Evolutionary conservation across 2,797 vertebrate genomes (phyloP).

Genomic region (Platyrinchus mystaceus): DNA sequence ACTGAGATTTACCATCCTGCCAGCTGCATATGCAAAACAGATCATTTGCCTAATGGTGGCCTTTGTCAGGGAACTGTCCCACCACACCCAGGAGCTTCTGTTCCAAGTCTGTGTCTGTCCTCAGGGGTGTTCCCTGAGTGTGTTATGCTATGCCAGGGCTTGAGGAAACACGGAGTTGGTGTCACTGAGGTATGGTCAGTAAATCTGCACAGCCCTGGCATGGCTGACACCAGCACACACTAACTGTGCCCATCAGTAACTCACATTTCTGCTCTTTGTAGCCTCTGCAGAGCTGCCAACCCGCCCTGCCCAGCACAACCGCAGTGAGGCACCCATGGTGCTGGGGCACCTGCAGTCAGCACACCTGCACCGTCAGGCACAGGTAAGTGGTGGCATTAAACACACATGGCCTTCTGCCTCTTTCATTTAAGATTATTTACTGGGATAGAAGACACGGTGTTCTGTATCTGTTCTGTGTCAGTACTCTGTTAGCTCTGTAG

Average conservation of each 20-base stretch:
- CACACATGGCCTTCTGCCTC: fast-evolving
- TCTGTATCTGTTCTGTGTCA: fast-evolving
- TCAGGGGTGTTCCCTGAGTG: not conserved
- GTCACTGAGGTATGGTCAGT: too few relatives aligned
- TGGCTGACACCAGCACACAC: not conserved
- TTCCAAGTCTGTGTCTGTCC: not conserved
- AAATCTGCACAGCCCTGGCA: not conserved
- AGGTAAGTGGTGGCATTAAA: not conserved
- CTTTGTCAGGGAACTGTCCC: not conserved
- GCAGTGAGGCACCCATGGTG: not conserved
- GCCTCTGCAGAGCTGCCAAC: fast-evolving
- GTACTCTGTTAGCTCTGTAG: fast-evolving
- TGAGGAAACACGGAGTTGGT: not conserved
- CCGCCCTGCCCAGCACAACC: fast-evolving
- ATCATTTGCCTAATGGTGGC: not conserved
- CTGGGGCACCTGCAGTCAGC: not conserved
- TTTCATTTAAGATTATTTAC: not conserved
- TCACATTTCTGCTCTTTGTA: not conserved
- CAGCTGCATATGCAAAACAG: not conserved
- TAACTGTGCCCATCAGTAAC: fast-evolving
- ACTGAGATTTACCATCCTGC: fast-evolving
- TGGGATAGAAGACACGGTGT: not conserved
- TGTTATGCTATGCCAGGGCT: fast-evolving
- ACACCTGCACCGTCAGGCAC: not conserved
- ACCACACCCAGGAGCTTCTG: fast-evolving